These are phyloP conservation scores for Valencia hispanica DNA, from an alignment of 2,797 vertebrate species.

Conservation along the genomic window DNA sequence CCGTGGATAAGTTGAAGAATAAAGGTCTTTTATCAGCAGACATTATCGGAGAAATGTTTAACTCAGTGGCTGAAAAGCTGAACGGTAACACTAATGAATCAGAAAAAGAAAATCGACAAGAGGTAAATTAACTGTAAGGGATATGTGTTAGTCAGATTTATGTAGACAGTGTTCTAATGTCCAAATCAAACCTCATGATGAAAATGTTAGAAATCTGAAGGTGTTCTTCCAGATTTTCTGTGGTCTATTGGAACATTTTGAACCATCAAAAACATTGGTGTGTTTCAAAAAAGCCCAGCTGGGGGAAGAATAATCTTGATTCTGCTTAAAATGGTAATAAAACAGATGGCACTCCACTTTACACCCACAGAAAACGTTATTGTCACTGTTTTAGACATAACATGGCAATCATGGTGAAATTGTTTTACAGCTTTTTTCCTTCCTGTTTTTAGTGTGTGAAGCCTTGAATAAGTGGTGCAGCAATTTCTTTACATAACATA, in stretches of 20 bases:
- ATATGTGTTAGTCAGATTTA: not conserved
- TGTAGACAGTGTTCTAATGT: not conserved
- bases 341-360: not conserved
- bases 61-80: conserved; percentile 79
- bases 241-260: not conserved
- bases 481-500: not conserved
- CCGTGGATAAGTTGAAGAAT: conserved; percentile 68
- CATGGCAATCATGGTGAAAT: not conserved
- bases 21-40: conserved; percentile 63
- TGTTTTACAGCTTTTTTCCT: not conserved
- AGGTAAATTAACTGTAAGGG: conserved; percentile 51
- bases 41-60: conserved; percentile 80
- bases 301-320: not conserved
- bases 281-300: not conserved
- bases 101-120: conserved; percentile 25
- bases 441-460: not conserved
- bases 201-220: not conserved
- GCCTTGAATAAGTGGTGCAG: not conserved
- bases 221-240: not conserved
- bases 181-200: not conserved
- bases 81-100: conserved; percentile 61
- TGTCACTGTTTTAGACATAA: not conserved
- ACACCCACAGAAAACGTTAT: not conserved
- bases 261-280: not conserved
- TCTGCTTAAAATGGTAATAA: not conserved